These are phyloP conservation scores for Benitochromis conjunctus DNA, from an alignment of 2,113 vertebrate genomes.

Conservation along the genomic window DNA sequence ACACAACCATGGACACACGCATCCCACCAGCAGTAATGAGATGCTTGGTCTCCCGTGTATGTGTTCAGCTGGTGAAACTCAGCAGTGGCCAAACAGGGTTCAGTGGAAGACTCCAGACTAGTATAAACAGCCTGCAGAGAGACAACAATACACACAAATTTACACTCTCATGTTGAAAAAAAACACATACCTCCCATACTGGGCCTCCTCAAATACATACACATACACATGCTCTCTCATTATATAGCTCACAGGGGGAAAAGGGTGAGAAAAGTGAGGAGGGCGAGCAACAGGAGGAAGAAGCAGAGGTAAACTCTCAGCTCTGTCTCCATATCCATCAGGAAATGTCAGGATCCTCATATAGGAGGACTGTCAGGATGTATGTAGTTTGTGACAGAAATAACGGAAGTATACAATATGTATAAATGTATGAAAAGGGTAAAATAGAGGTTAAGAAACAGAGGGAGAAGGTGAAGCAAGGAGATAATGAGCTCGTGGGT, in stretches of 20 bases:
- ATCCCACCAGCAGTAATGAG: not conserved
- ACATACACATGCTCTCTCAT: conserved; percentile 17
- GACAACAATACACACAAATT: not conserved
- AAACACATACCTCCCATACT: not conserved
- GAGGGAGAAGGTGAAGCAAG: not conserved
- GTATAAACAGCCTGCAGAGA: conserved; percentile 41
- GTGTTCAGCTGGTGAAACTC: not conserved
- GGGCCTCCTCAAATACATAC: not conserved
- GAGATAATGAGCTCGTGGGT: not conserved
- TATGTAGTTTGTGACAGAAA: not conserved
- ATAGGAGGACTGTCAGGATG: not conserved
- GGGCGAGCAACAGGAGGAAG: not conserved
- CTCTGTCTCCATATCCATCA: conserved; percentile 39
- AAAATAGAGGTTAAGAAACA: not conserved
- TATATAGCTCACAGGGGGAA: not conserved
- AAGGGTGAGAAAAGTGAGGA: not conserved
- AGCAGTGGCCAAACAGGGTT: not conserved
- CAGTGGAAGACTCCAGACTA: conserved; percentile 9
- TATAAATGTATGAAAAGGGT: conserved; percentile 14
- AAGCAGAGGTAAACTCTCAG: conserved; percentile 34
- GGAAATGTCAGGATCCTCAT: conserved; percentile 41
- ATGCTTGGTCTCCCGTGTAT: not conserved
- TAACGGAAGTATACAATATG: conserved; percentile 34
- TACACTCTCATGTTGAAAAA: not conserved
- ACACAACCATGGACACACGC: not conserved